phyloP scores from a whole-genome alignment of 2,113 vertebrate species.

The Malurus cyaneus region DNA sequence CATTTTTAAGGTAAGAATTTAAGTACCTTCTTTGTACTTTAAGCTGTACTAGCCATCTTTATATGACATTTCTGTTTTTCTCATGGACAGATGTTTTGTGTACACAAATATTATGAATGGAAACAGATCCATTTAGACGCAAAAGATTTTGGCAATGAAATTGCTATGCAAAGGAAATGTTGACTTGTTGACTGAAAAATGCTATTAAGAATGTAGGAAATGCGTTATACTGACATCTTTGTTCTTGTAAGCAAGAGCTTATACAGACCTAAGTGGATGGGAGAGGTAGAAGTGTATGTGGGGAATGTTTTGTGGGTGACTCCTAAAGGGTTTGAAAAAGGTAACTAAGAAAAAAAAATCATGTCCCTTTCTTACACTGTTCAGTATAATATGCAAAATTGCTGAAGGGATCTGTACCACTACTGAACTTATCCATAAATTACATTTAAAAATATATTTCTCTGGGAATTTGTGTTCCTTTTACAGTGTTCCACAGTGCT shows the following conservation, averaged over 20 bases:
- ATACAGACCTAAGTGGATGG: not conserved
- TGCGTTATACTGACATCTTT: not conserved
- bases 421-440: not conserved
- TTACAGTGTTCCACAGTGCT: not conserved
- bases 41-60: not conserved
- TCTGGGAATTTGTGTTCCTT: not conserved
- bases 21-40: not conserved
- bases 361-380: not conserved
- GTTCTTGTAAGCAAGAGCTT: not conserved
- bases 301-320: not conserved
- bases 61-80: not conserved
- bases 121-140: not conserved
- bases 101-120: not conserved
- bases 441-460: not conserved
- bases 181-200: not conserved
- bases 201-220: not conserved
- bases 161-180: not conserved
- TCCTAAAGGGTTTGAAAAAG: not conserved
- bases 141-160: not conserved
- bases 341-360: not conserved
- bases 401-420: not conserved
- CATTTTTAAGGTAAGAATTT: not conserved
- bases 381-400: not conserved
- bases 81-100: not conserved
- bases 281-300: not conserved